These are phyloP conservation scores for Narcine bancroftii DNA, from an alignment of 2,113 vertebrate species.

Conservation along the genomic window DNA sequence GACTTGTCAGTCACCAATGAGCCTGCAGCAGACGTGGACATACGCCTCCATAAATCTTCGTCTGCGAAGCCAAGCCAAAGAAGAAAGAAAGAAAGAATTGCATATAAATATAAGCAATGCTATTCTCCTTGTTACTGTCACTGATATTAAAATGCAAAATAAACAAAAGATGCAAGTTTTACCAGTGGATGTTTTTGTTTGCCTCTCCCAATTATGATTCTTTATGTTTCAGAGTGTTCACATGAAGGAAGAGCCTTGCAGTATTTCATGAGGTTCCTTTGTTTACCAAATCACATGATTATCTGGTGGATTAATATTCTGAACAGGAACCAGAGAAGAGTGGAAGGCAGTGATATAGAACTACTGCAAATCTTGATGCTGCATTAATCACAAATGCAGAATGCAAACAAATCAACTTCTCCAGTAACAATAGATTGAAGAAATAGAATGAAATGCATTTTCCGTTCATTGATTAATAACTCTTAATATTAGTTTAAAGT, in stretches of 20 bases:
- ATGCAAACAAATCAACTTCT: background rate
- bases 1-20: too few species aligned
- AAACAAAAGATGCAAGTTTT: background rate
- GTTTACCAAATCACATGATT: conserved; percentile 24
- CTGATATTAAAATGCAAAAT: background rate
- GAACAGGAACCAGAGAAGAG: conserved; percentile 13
- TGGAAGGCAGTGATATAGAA: background rate
- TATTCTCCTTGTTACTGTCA: background rate
- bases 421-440: too few species aligned
- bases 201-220: background rate
- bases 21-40: too few species aligned
- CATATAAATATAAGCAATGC: background rate
- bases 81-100: too few species aligned
- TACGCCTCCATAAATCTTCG: too few species aligned
- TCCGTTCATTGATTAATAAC: background rate
- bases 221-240: background rate
- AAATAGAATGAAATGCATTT: background rate
- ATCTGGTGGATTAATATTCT: background rate
- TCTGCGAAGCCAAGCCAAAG: too few species aligned
- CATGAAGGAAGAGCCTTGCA: background rate
- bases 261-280: background rate
- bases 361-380: background rate
- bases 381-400: background rate
- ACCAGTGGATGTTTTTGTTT: background rate
- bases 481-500: background rate